Base-by-base conservation (phyloP, 1,140 invertebrate genomes). In the Aphelinus certus region DNA sequence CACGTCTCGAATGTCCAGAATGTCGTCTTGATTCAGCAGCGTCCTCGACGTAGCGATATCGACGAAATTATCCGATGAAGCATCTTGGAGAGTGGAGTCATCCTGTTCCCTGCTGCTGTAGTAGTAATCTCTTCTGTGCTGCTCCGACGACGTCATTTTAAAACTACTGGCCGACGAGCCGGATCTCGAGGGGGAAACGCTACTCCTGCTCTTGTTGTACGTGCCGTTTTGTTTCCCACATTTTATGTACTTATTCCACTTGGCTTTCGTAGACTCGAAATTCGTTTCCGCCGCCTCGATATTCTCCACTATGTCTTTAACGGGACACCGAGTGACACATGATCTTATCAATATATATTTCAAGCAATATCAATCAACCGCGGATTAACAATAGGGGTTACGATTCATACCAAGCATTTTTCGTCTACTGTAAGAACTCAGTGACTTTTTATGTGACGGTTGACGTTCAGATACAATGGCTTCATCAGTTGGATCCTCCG, bases 211-310 rank as follows among this genome's bases (percentile, higher is more conserved):
- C 57, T 60, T 26, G 57, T 60, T 26, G 51, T 53, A 7, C 57
- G n/a, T 46, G 1, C 26, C 26, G 49, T 58, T 68, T 9, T 64
- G 77, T 61, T 84, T 87, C n/a, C 84, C 61, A 53, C 77, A 80
- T 77, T 87, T 88, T 82, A 88, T 82, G 48, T 82, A 83, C 26
- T 26, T 26, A 76, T 87, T 82, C 55, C 88, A 78, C 76, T 87
- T 84, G 42, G 78, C 80, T 67, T 87, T 86, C 49, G 88, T 75
- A 0, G 80, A 82, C 26, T 84, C 82, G 43, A 84, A 87, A 79
- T 82, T 83, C 26, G 76, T 81, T 73, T 88, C 85, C 0, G 87
- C 85, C 53, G 80, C 79, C 74, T 87, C 78, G 26, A 88, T 75
- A 55, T 86, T 81, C 77, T 88, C 79, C 53, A 80, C 82, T 0